These are phyloP conservation scores for Xerus rutilus DNA, from an alignment of 2,797 vertebrate genomes.

Conservation along the genomic window DNA sequence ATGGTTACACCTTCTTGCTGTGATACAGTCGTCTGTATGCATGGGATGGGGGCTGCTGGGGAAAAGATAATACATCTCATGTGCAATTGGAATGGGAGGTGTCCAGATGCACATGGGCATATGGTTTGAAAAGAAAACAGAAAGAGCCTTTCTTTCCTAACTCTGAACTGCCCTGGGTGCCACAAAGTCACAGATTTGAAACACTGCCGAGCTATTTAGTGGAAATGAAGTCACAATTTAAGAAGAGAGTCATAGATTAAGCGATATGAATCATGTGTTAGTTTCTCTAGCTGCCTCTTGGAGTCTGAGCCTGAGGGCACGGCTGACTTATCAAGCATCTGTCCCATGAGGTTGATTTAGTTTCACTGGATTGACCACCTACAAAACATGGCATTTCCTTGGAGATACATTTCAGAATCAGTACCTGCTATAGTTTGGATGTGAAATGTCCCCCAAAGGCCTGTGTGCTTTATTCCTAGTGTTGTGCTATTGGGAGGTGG, in stretches of 20 bases:
- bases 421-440: background rate
- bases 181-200: conserved; percentile 29
- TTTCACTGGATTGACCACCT: background rate
- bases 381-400: background rate
- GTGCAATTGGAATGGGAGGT: background rate
- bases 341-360: conserved; percentile 17
- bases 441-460: background rate
- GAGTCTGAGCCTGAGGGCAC: background rate
- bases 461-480: background rate
- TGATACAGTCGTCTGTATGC: background rate
- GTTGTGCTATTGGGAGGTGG: background rate
- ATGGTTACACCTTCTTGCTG: background rate
- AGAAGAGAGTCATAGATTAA: conserved; percentile 25
- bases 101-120: rapidly evolving
- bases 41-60: background rate
- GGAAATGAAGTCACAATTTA: conserved; percentile 39
- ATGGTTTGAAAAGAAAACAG: conserved; percentile 32
- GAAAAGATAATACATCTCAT: background rate
- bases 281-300: conserved; percentile 20
- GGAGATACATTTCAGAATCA: background rate
- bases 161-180: background rate
- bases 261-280: conserved; percentile 10
- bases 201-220: background rate
- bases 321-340: background rate
- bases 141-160: background rate